Conservation (phyloP, 2,888 invertebrate species). For the Coremacera marginata region DNA sequence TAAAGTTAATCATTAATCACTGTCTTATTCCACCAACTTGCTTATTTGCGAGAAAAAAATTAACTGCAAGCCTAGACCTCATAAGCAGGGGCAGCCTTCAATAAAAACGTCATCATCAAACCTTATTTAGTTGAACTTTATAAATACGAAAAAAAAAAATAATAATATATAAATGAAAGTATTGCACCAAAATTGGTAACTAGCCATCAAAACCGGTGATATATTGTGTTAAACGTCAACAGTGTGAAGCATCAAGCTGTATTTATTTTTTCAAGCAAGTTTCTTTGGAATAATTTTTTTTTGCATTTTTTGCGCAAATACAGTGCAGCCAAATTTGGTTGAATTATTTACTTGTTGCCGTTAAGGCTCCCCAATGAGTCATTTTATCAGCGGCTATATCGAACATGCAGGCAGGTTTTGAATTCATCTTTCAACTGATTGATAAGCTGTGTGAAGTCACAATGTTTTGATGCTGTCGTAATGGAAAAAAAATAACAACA, state of each 20-base stretch:
- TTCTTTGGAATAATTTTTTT: slow-evolving; percentile 6
- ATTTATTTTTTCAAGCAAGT: not conserved
- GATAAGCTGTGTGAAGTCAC: not conserved
- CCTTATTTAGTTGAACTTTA: slow-evolving; percentile 1
- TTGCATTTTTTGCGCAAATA: not conserved
- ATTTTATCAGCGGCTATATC: slow-evolving; percentile 2
- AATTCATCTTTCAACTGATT: not conserved
- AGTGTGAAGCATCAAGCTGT: slow-evolving; percentile 12
- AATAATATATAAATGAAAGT: slow-evolving; percentile 62
- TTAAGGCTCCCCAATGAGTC: slow-evolving; percentile 29
- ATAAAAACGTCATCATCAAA: slow-evolving; percentile 19
- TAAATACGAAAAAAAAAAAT: slow-evolving; percentile 25
- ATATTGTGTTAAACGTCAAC: slow-evolving; percentile 42
- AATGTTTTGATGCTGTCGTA: not conserved
- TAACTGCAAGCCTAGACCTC: not conserved
- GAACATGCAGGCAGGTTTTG: not conserved
- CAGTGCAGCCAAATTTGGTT: slow-evolving; percentile 35
- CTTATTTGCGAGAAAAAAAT: not conserved
- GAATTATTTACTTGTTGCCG: slow-evolving; percentile 25
- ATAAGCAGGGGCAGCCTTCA: not conserved
- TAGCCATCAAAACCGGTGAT: slow-evolving; percentile 51
- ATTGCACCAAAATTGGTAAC: slow-evolving; percentile 63
- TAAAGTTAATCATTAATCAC: no score
- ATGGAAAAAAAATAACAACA: not conserved
- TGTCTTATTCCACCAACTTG: not conserved